Percentiles rank a stretch among this genome's conserved stretches.
Conservation (phyloP, 2,797 vertebrate species). For the Macrochelys suwanniensis region DNA sequence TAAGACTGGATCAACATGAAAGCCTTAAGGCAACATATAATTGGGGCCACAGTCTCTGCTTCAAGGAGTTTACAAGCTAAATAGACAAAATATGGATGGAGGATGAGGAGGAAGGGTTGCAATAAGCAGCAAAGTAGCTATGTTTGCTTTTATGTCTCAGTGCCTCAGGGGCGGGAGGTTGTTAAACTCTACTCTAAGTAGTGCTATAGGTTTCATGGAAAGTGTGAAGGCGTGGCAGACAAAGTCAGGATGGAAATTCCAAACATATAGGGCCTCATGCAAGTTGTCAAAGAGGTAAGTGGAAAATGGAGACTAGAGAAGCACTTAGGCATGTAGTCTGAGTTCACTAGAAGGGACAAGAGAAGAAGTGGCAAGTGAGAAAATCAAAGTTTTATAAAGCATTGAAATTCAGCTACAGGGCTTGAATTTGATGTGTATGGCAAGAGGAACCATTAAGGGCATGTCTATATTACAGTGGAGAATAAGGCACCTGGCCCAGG, state of each 20-base stretch:
- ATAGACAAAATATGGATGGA: neutral
- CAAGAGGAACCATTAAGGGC: neutral
- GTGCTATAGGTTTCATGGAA: neutral
- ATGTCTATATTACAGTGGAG: neutral
- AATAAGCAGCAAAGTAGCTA: neutral
- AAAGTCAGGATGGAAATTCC: neutral
- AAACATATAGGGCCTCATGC: neutral
- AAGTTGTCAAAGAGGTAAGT: neutral
- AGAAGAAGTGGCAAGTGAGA: neutral
- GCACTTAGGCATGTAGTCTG: neutral
- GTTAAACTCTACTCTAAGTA: neutral
- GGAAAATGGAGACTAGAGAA: neutral
- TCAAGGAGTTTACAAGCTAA: slow-evolving; percentile 6
- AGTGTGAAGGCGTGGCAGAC: neutral
- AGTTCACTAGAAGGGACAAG: neutral
- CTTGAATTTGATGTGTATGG: neutral
- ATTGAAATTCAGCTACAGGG: neutral
- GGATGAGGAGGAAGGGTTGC: neutral
- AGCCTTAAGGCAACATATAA: neutral
- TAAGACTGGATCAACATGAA: neutral
- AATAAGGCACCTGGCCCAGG: neutral
- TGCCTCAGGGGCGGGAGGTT: neutral
- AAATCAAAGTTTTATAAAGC: neutral
- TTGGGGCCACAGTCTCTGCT: neutral
- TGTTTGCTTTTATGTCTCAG: neutral